Percentiles rank a stretch among this genome's conserved stretches.
These are phyloP conservation scores for Acropora tenuis DNA, from an alignment of 64 coral and sea anemone species.

Conservation along the genomic window DNA sequence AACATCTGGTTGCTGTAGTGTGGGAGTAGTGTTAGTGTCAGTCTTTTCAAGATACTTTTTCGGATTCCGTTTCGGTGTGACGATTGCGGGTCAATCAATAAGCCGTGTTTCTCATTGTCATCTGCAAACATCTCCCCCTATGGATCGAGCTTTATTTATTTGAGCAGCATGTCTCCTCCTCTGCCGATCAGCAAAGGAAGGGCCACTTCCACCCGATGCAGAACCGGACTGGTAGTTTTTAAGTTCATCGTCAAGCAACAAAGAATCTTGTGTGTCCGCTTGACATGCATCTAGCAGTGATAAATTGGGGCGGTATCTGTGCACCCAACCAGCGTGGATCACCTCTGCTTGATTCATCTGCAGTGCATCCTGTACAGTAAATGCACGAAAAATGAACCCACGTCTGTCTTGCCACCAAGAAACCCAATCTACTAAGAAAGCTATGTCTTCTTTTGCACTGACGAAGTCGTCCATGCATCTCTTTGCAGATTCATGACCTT, in stretches of 20 bases:
- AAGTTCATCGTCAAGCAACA: constrained; percentile 26
- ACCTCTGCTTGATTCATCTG: constrained; percentile 16
- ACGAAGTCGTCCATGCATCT: constrained; percentile 34
- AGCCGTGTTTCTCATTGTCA: no score
- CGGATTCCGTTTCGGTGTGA: no score
- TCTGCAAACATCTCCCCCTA: no score
- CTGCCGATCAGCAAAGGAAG: no score
- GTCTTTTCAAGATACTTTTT: no score
- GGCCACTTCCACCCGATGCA: no score
- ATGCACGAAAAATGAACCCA: constrained; percentile 58
- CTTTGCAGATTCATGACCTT: no score
- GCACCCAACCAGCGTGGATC: not conserved
- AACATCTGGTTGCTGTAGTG: no score
- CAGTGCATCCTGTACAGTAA: constrained; percentile 10
- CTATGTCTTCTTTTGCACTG: not conserved
- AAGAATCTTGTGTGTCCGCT: constrained; percentile 9
- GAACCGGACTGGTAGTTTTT: no score
- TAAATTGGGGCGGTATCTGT: constrained; percentile 3
- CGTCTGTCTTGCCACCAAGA: not conserved
- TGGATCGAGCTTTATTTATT: not conserved
- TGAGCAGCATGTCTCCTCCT: constrained; percentile 2
- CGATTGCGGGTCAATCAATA: no score
- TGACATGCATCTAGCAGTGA: constrained; percentile 49
- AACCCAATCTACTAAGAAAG: constrained; percentile 15
- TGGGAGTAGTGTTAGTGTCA: no score